Conservation (phyloP, 2,113 vertebrate species). For the Gallinago media region DNA sequence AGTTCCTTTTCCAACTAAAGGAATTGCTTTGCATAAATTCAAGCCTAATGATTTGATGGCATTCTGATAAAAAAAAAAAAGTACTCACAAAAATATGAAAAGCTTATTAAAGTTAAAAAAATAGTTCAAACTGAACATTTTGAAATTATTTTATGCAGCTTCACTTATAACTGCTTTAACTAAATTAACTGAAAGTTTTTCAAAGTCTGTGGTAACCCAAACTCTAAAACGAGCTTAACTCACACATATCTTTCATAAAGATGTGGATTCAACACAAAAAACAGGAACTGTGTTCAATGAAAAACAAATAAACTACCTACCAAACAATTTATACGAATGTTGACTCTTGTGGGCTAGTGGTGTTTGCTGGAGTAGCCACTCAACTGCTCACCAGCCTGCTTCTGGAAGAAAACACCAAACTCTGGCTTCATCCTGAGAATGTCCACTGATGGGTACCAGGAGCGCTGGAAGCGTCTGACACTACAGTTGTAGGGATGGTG, state of each 20-base stretch:
- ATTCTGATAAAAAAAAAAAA: not conserved
- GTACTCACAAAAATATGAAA: not conserved
- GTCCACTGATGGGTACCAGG: constrained; percentile 70
- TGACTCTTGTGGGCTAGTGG: constrained; percentile 75
- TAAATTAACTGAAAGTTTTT: not conserved
- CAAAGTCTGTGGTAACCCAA: not conserved
- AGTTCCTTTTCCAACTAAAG: not conserved
- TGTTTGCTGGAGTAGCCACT: constrained; percentile 73
- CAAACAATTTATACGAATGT: constrained; percentile 55
- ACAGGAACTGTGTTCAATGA: not conserved
- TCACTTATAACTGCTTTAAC: not conserved
- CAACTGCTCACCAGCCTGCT: constrained; percentile 77
- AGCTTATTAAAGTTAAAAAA: not conserved
- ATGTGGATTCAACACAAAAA: not conserved
- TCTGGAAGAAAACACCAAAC: constrained; percentile 82
- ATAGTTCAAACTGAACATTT: not conserved
- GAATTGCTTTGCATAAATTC: not conserved
- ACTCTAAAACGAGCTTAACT: not conserved
- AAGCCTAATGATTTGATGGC: not conserved
- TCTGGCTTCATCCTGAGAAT: constrained; percentile 76
- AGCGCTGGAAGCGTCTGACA: constrained; percentile 15
- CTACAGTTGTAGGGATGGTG: not conserved
- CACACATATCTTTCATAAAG: not conserved
- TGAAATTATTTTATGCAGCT: not conserved
- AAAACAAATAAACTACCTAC: not conserved